Conservation (phyloP, 2,797 vertebrate species). For the Anabacerthia variegaticeps region DNA sequence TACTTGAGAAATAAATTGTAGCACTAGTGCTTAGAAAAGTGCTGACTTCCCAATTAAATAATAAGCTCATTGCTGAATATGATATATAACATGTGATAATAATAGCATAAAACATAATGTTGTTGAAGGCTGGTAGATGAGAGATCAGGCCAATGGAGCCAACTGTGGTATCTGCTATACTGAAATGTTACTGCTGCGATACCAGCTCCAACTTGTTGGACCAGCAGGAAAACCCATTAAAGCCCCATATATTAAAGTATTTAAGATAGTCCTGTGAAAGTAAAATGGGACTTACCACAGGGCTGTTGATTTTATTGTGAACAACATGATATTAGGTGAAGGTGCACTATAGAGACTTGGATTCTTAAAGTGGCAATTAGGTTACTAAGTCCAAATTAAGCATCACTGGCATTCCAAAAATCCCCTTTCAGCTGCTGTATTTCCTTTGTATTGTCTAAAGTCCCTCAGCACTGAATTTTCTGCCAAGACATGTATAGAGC, state of each 20-base stretch:
- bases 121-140: conserved; percentile 1
- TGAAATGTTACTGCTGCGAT: background rate
- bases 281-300: background rate
- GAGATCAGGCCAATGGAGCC: background rate
- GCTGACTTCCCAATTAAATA: background rate
- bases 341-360: background rate
- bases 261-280: background rate
- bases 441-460: background rate
- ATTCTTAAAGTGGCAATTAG: background rate
- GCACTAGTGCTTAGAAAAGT: background rate
- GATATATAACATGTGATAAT: background rate
- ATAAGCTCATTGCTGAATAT: background rate
- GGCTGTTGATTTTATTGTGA: background rate
- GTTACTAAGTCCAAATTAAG: background rate
- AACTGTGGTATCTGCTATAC: background rate
- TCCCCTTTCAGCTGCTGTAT: background rate
- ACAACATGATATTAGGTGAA: background rate
- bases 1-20: background rate
- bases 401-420: background rate
- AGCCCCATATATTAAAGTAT: background rate
- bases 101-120: conserved; percentile 29
- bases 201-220: background rate
- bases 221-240: background rate
- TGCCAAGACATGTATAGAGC: background rate
- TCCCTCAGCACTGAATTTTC: background rate